These are phyloP conservation scores for Pristionchus entomophagus DNA, from an alignment of 2,888 invertebrate genomes.

Conservation along the genomic window DNA sequence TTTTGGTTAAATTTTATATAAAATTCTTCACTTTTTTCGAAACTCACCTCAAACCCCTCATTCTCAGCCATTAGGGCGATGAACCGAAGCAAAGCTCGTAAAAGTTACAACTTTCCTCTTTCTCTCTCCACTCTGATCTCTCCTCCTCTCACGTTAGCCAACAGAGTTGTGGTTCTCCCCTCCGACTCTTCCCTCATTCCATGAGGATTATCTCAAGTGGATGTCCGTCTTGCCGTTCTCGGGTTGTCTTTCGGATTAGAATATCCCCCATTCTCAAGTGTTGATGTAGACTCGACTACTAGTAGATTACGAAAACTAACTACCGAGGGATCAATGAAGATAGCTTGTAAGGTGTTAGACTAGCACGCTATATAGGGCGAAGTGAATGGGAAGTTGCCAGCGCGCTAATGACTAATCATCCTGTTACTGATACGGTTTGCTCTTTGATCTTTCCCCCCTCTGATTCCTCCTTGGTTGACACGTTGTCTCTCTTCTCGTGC, in stretches of 20 bases:
- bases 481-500: background rate
- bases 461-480: background rate
- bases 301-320: too few species aligned
- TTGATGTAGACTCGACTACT: background rate
- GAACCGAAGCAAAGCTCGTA: too few species aligned
- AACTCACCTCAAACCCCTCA: background rate
- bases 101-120: conserved; percentile 37
- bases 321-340: too few species aligned
- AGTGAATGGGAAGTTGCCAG: background rate
- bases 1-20: background rate
- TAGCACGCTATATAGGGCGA: background rate
- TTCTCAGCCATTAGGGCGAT: conserved; percentile 14
- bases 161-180: background rate
- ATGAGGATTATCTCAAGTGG: conserved; percentile 43
- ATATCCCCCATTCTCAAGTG: conserved; percentile 20
- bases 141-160: background rate
- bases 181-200: background rate
- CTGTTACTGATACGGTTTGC: too few species aligned
- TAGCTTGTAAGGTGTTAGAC: too few species aligned
- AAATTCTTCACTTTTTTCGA: background rate
- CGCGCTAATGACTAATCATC: too few species aligned
- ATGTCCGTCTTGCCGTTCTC: background rate
- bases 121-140: conserved; percentile 12
- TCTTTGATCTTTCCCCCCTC: background rate
- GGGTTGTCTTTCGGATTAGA: conserved; percentile 35